These are phyloP conservation scores for Drosophila micromelanica DNA, from an alignment of 1,140 invertebrate species.

Conservation along the genomic window DNA sequence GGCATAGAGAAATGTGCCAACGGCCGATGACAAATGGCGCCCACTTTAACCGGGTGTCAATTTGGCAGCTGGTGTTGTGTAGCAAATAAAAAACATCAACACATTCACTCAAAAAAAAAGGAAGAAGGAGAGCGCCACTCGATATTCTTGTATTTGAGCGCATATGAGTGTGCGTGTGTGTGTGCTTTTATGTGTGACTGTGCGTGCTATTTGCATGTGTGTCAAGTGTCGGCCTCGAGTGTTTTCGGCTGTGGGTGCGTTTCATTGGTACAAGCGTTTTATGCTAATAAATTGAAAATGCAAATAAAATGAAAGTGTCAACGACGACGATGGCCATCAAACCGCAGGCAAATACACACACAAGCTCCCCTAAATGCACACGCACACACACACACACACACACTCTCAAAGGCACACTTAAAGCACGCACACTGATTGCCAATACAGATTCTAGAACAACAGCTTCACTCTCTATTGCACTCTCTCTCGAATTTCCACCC, in stretches of 20 bases:
- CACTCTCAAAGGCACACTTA: slow-evolving; percentile 2
- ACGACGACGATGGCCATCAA: slow-evolving; percentile 54
- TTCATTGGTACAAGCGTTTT: slow-evolving; percentile 72
- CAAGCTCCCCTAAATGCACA: background rate
- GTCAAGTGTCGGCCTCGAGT: slow-evolving; percentile 59
- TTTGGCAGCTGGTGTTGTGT: slow-evolving; percentile 63
- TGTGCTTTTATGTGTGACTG: slow-evolving; percentile 26
- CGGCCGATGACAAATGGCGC: slow-evolving; percentile 73
- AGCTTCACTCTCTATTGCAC: slow-evolving; percentile 4
- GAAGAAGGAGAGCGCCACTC: slow-evolving; percentile 38
- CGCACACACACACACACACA: slow-evolving; percentile 17
- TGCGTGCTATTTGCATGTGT: slow-evolving; percentile 66
- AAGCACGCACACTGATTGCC: slow-evolving; percentile 41
- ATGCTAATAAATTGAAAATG: slow-evolving; percentile 83
- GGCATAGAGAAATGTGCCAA: slow-evolving; percentile 64
- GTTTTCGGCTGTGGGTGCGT: slow-evolving; percentile 38
- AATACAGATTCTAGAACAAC: slow-evolving; percentile 42
- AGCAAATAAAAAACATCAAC: slow-evolving; percentile 11
- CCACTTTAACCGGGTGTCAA: slow-evolving; percentile 77
- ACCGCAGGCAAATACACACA: slow-evolving; percentile 45
- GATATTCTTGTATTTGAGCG: slow-evolving; percentile 42
- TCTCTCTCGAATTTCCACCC: no score
- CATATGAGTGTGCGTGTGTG: slow-evolving; percentile 4
- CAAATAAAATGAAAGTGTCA: slow-evolving; percentile 80
- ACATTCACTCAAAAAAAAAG: background rate